Evolutionary conservation across 2,113 vertebrate genomes (phyloP), one percentile per base, ranked within the genome.

Genomic region (Saccopteryx leptura): DNA sequence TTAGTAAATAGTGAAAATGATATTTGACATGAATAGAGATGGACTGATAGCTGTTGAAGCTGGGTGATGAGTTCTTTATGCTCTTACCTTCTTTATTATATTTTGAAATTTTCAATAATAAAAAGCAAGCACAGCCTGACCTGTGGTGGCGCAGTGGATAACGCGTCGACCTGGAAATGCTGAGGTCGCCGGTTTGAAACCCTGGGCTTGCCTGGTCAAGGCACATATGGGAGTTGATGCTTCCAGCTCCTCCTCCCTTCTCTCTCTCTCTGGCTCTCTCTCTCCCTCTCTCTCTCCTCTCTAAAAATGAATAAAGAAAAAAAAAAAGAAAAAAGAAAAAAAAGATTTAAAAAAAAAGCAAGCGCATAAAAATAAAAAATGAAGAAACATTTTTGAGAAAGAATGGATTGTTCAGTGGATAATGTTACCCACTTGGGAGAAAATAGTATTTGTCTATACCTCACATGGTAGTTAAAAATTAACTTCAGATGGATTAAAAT

Each of bases 401-500:
- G 60, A 28, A 79, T 31, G 52, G 46, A 61, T 68, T 33, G 24
- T 90, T 88, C 19, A 71, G 7, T 91, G 52, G 14, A 52, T 61
- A 50, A 75, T 58, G 15, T 78, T 91, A 82, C 7, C 21, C 7
- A 65, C 2, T 26, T 93, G 75, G 56, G n/a, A 65, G 19, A 58
- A 72, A 87, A 58, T 48, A 85, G 80, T 86, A 54, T 93, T 80
- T 80, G 50, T 78, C 31, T 87, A 8, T 89, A 65, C 7, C 1
- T 94, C 46, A 48, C n/a, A 75, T 4, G 21, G 10, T 68, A 69
- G n/a, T 91, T 7, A 33, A 71, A 39, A 21, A 18, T 71, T 39
- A 81, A 63, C 86, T 93, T 92, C 26, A 74, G 46, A 48, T 48
- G n/a, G 15, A 56, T 92, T 92, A 74, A 85, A 74, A 90, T 78